Evolutionary conservation across 2,797 vertebrate genomes (phyloP).

Genomic region (Sebastes goodei): DNA sequence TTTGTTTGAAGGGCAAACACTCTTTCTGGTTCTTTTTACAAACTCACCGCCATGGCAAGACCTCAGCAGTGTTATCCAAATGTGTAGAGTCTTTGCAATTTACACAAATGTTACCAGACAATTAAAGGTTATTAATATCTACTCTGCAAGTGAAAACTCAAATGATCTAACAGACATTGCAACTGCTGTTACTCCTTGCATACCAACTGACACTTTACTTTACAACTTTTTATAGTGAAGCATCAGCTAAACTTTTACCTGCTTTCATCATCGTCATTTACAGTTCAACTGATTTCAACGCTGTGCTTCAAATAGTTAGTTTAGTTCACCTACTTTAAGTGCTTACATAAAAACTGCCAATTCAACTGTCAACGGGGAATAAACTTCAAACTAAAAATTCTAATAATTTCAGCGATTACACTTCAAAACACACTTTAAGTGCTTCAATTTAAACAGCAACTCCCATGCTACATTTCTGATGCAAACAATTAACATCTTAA

Average conservation of each 20-base stretch:
- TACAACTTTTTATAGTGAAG: background rate
- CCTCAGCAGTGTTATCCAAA: background rate
- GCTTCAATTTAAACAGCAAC: background rate
- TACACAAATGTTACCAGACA: background rate
- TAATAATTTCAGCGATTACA: background rate
- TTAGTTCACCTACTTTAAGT: background rate
- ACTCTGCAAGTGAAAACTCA: background rate
- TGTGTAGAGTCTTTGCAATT: background rate
- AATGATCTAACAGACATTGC: background rate
- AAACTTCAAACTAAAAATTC: background rate
- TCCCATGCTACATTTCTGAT: background rate
- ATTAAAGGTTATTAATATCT: background rate
- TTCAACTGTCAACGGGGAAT: background rate
- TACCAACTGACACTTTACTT: background rate
- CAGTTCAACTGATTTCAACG: background rate
- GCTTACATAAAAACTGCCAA: background rate
- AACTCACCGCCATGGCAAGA: background rate
- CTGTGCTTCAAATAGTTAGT: background rate
- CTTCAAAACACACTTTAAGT: background rate
- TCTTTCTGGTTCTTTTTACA: constrained; percentile 6
- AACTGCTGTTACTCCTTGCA: background rate
- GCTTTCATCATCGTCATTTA: background rate
- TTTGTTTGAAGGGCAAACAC: constrained; percentile 62
- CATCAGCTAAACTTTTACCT: background rate
- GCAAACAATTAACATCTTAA: background rate